Evolutionary conservation across 2,888 invertebrate genomes (phyloP).

Genomic region (Oxyscelio sp.): DNA sequence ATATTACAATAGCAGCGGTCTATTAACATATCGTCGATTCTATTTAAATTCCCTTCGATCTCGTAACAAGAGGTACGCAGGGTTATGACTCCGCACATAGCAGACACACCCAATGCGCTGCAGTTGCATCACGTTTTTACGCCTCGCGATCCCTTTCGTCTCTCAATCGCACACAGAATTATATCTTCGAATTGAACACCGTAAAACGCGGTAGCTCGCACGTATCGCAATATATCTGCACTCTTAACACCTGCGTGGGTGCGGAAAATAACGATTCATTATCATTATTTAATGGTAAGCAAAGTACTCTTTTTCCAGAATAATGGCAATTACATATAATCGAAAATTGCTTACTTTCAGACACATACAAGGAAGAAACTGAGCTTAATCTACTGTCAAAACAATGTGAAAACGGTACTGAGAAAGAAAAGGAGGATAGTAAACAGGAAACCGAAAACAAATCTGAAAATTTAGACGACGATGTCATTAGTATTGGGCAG

Average conservation of each 20-base stretch:
- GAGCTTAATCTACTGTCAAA: too few species aligned
- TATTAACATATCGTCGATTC: conserved; percentile 64
- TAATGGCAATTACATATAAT: too few species aligned
- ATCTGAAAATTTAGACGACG: too few species aligned
- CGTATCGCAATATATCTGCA: conserved; percentile 65
- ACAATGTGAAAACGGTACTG: too few species aligned
- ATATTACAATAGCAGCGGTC: conserved; percentile 53
- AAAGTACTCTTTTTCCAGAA: too few species aligned
- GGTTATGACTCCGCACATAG: conserved; percentile 71
- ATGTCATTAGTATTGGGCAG: too few species aligned
- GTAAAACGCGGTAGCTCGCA: conserved; percentile 68
- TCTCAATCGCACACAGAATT: conserved; percentile 57
- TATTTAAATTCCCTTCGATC: conserved; percentile 69
- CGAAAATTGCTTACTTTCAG: too few species aligned
- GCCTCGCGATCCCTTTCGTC: conserved; percentile 72
- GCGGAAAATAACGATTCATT: conserved; percentile 76
- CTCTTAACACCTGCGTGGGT: conserved; percentile 76
- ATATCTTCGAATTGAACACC: conserved; percentile 62
- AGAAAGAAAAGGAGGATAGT: too few species aligned
- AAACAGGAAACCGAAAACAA: too few species aligned
- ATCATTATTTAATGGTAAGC: conserved; percentile 77
- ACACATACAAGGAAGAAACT: too few species aligned
- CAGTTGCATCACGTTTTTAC: conserved; percentile 72
- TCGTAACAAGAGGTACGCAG: conserved; percentile 68
- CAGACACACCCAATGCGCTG: conserved; percentile 67